A percentile compares a stretch with the other conserved stretches of the same genome.
phyloP scores from a whole-genome alignment of 2,113 vertebrate genomes.

The Mola mola region DNA sequence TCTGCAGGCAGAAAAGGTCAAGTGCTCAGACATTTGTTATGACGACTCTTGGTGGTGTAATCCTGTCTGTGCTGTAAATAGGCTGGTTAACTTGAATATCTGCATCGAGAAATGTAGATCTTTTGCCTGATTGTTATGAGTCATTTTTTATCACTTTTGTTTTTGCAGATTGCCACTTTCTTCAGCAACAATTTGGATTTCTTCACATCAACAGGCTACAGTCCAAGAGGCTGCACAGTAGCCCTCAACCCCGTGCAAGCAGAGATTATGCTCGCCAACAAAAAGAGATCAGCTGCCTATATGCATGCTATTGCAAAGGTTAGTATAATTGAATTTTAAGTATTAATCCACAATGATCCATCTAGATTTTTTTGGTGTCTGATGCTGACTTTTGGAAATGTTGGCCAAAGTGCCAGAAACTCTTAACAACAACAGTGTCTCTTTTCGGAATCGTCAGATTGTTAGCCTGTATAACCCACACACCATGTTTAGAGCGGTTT shows the following conservation, averaged over 20 bases:
- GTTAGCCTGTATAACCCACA: too few relatives aligned
- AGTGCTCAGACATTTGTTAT: slow-evolving; percentile 37
- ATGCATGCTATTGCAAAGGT: slow-evolving; percentile 90
- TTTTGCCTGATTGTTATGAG: slow-evolving; percentile 2
- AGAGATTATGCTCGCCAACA: slow-evolving; percentile 92
- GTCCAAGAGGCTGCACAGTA: slow-evolving; percentile 82
- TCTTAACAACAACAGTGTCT: too few relatives aligned
- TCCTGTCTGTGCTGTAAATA: background rate
- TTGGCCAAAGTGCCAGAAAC: too few relatives aligned
- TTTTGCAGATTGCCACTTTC: slow-evolving; percentile 91
- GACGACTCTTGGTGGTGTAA: slow-evolving; percentile 23
- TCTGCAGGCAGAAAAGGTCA: slow-evolving; percentile 34
- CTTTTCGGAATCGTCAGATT: too few relatives aligned
- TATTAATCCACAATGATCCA: too few relatives aligned
- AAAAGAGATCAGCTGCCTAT: slow-evolving; percentile 90
- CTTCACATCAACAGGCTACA: slow-evolving; percentile 89
- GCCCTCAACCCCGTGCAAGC: slow-evolving; percentile 89
- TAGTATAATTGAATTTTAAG: slow-evolving; percentile 41
- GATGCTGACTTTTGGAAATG: too few relatives aligned
- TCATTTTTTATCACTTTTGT: background rate
- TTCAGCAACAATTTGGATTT: slow-evolving; percentile 95
- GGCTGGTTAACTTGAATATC: too few relatives aligned
- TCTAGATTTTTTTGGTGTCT: too few relatives aligned
- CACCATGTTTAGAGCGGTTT: too few relatives aligned
- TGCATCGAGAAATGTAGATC: background rate